These are phyloP conservation scores for Nomada ferruginata DNA, from an alignment of 2,888 invertebrate genomes.

Conservation along the genomic window DNA sequence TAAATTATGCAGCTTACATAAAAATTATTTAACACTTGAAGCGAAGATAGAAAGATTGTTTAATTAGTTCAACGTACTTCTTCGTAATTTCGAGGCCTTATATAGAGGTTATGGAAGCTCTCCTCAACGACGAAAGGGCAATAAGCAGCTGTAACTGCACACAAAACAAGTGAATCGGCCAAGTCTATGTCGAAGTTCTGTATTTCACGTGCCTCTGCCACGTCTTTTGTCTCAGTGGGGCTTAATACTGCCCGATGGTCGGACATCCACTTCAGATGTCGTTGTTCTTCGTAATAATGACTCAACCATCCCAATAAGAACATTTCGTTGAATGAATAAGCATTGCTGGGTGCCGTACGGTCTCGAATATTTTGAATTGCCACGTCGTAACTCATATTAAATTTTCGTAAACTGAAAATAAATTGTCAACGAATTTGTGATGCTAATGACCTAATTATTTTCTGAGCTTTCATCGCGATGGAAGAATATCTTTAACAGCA, in stretches of 20 bases:
- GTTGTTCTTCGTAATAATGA: constrained; percentile 81
- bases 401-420: constrained; percentile 31
- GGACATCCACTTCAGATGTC: constrained; percentile 83
- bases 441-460: no score
- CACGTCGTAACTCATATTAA: constrained; percentile 19
- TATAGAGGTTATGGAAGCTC: constrained; percentile 85
- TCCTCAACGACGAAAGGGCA: constrained; percentile 86
- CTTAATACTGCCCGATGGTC: constrained; percentile 76
- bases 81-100: constrained; percentile 80
- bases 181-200: constrained; percentile 85
- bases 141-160: constrained; percentile 85
- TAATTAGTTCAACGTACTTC: constrained; percentile 73
- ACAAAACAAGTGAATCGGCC: constrained; percentile 86
- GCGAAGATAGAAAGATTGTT: neutral
- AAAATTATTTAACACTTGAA: neutral
- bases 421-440: neutral
- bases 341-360: neutral
- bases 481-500: no score
- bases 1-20: neutral
- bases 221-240: constrained; percentile 57
- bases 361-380: neutral
- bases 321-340: constrained; percentile 68
- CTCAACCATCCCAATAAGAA: constrained; percentile 84
- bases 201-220: constrained; percentile 52
- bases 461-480: no score